Evolutionary conservation across 2,888 invertebrate species (phyloP).

Genomic region (Octodonta nipae): DNA sequence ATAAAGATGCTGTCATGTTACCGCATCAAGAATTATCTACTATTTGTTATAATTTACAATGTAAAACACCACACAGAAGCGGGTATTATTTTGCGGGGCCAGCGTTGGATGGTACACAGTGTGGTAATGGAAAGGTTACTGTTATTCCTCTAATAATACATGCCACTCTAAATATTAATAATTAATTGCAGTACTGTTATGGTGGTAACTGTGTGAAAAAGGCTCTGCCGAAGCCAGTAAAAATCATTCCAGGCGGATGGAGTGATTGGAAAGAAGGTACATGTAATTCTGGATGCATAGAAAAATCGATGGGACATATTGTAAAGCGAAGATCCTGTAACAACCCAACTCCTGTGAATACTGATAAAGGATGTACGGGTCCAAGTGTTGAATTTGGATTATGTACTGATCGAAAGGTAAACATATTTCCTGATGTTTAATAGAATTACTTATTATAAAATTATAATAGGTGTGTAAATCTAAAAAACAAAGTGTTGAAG

Average conservation of each 20-base stretch:
- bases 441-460: conserved; percentile 1
- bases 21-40: conserved; percentile 33
- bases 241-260: conserved; percentile 45
- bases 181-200: conserved; percentile 46
- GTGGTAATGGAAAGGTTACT: conserved; percentile 53
- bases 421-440: conserved; percentile 3
- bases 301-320: conserved; percentile 47
- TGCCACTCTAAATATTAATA: no score
- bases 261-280: conserved; percentile 45
- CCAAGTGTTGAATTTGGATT: conserved; percentile 48
- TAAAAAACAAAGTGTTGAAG: conserved; percentile 39
- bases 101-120: conserved; percentile 67
- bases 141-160: no score
- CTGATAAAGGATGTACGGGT: conserved; percentile 48
- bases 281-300: conserved; percentile 56
- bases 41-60: conserved; percentile 55
- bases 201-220: conserved; percentile 49
- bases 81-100: conserved; percentile 69
- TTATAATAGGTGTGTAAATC: conserved; percentile 35
- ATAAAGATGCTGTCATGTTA: conserved; percentile 48
- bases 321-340: conserved; percentile 45
- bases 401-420: conserved; percentile 52
- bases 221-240: conserved; percentile 29
- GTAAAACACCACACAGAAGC: conserved; percentile 56
- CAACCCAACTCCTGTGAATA: conserved; percentile 38